phyloP scores from a whole-genome alignment of 2,888 invertebrate species.

The Gari tellinella region DNA sequence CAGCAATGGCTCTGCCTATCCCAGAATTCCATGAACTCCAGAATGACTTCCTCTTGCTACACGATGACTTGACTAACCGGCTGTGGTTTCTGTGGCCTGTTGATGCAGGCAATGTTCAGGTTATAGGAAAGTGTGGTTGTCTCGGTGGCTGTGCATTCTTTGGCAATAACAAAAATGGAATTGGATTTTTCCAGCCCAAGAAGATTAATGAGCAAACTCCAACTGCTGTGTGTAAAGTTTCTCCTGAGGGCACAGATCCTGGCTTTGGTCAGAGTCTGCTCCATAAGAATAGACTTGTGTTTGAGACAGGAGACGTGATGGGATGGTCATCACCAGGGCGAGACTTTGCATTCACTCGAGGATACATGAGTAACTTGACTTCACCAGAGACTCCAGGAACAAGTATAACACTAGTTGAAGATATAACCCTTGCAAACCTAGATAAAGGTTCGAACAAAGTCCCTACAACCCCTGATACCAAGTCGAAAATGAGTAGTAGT shows the following conservation, averaged over 20 bases:
- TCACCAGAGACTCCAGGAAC: conserved; percentile 74
- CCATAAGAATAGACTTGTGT: conserved; percentile 93
- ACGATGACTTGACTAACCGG: conserved; percentile 93
- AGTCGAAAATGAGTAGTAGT: background rate
- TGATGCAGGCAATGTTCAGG: conserved; percentile 83
- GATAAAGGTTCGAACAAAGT: background rate
- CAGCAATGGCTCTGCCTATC: conserved; percentile 88
- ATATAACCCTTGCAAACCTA: conserved; percentile 13
- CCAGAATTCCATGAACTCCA: conserved; percentile 81
- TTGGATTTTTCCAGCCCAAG: conserved; percentile 92
- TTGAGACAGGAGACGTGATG: conserved; percentile 94
- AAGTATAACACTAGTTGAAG: conserved; percentile 65
- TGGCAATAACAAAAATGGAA: conserved; percentile 95
- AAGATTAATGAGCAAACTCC: conserved; percentile 63
- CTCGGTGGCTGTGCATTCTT: conserved; percentile 98
- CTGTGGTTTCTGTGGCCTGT: conserved; percentile 97
- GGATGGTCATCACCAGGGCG: conserved; percentile 84
- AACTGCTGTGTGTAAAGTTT: conserved; percentile 77
- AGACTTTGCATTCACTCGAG: conserved; percentile 77
- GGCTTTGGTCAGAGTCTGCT: conserved; percentile 98
- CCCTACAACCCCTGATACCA: conserved; percentile 14
- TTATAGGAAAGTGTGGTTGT: conserved; percentile 92
- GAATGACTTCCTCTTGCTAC: conserved; percentile 84
- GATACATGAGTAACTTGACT: conserved; percentile 78
- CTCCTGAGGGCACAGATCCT: conserved; percentile 87